These are phyloP conservation scores for Hydraecia micacea DNA, from an alignment of 2,888 invertebrate species.

Conservation along the genomic window DNA sequence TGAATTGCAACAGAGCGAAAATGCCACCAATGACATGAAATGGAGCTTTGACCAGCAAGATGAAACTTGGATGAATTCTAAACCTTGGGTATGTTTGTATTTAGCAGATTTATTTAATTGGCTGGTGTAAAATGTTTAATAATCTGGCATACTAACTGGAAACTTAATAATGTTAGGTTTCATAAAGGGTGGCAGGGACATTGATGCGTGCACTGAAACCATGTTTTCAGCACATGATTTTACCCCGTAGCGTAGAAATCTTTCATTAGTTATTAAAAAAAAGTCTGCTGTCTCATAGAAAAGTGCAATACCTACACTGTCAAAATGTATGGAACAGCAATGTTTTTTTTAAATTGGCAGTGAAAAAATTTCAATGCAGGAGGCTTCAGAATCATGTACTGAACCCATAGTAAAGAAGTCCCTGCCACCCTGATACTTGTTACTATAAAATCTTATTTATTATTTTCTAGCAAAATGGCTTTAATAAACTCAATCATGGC, in stretches of 20 bases:
- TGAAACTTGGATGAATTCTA: conserved; percentile 87
- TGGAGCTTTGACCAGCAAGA: conserved; percentile 85
- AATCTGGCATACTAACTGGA: not conserved
- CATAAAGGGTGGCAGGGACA: not conserved
- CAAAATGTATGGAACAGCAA: not conserved
- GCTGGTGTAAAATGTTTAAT: conserved; percentile 19
- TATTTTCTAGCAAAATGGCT: conserved; percentile 43
- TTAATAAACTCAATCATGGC: conserved; percentile 52
- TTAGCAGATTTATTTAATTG: conserved; percentile 47
- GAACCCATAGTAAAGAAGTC: not conserved
- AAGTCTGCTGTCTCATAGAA: not conserved
- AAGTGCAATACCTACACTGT: no score
- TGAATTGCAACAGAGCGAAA: conserved; percentile 69
- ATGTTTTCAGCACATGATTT: not conserved
- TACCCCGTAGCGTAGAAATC: no score
- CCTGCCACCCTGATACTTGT: not conserved
- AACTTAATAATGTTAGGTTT: not conserved
- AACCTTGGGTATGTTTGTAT: conserved; percentile 85
- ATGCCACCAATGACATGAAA: conserved; percentile 80
- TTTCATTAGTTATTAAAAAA: not conserved
- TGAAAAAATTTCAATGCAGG: no score
- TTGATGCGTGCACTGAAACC: not conserved
- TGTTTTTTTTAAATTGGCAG: not conserved
- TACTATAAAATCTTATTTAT: not conserved
- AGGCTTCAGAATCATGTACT: not conserved